Base-by-base conservation (phyloP, 2,797 vertebrate genomes). In the Sebastiscus albofasciatus region DNA sequence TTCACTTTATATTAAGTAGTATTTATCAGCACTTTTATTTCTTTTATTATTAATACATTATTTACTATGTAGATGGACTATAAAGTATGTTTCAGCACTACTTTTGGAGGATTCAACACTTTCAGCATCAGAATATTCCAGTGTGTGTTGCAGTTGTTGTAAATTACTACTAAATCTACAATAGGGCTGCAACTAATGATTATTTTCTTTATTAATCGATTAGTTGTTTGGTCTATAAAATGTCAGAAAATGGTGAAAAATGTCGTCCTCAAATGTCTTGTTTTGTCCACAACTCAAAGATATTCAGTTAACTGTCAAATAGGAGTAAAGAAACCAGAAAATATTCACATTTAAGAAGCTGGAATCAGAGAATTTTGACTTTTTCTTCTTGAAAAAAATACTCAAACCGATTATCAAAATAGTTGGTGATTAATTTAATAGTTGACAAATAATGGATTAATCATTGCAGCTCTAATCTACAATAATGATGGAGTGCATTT, bases 281-380 rank as follows among this genome's bases (percentile, higher is more conserved):
- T 46, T 46, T 46, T 46, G 16, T 46, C 16, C 42, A 46, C 42
- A 46, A 46, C 42, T 46, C 42, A 46, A 46, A 46, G 14, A 42
- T 42, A 16, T 42, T 42, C 14, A 42, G 14, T 42, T 42, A 7
- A 42, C 39, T 42, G 39, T 18, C 0, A 46, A 3, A 46, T 14
- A 46, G 42, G 1, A 33, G 31, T 33, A 33, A 33, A 33, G 31
- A 33, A 33, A 33, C 31, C 31, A 33, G 8, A 16, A 46, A 46
- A 46, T 46, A 8, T 46, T 46, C 16, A 42, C 39, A 42, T 42
- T 42, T 42, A 42, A 42, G 39, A 42, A 42, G 13, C 39, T 42
- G 6, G 39, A 42, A 16, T 7, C 0, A 42, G 0, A 16, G 6
- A 34, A 4, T 34, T 34, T 33, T 31, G 1, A 36, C 2, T 36